Base-by-base conservation (phyloP, 2,113 vertebrate species). In the Triplophysa tibetana region DNA sequence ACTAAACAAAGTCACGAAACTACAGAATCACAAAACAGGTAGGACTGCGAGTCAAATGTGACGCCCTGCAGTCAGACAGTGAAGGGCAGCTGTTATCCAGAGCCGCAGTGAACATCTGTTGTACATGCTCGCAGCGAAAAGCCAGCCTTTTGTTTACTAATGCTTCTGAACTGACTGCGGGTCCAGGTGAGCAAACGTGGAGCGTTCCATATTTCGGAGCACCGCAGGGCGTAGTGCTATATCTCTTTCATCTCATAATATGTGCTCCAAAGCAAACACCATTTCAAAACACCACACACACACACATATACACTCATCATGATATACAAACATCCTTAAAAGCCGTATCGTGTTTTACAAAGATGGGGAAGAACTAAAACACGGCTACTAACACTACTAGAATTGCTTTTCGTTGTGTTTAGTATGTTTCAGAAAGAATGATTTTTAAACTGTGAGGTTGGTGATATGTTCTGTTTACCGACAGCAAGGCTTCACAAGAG, bases 181-280 rank as follows among this genome's bases (percentile, higher is more conserved):
- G 80, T 77, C 66, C 85, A 87, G 85, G 85, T 87, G 85, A 87
- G 85, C 79, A 87, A 86, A 86, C 77, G 75, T 48, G 29, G 70
- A 58, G 63, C 50, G 76, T 38, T 67, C 68, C 43, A 41, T 52
- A 56, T 70, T 48, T 73, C 33, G 14, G 23, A 29, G 72, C 19
- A 41, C 54, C 26, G 24, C 24, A 43, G 77, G 70, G 79, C 58
- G 77, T 56, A 68, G 76, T 41, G 73, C 76, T 56, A 50, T 81
- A 61, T 76, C 63, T 60, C 85, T 84, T 84, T 84, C 80, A 82
- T 86, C 85, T 84, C 63, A 81, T 80, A 68, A 65, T 56, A 62
- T 54, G 62, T 17, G 69, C 54, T 72, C 75, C 58, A 77, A 77
- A 81, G 79, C 74, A 81, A 81, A 81, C 82, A 73, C 70, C 62